Evolutionary conservation across 2,113 vertebrate species (phyloP).

Genomic region (Xyrauchen texanus): DNA sequence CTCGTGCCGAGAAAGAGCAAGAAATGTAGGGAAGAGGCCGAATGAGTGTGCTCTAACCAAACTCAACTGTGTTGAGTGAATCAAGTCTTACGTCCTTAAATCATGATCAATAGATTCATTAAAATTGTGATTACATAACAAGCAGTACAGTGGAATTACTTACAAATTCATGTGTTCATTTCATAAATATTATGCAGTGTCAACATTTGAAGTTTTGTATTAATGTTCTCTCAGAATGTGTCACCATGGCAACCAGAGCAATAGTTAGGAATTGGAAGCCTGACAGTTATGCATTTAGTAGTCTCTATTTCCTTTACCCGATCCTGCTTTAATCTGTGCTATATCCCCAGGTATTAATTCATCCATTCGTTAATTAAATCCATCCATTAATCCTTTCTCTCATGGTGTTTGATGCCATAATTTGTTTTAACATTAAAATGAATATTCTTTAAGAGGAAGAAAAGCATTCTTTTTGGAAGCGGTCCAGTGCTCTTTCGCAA

Average conservation of each 20-base stretch:
- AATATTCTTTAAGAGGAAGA: constrained; percentile 25
- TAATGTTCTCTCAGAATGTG: background rate
- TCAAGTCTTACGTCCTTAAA: constrained; percentile 2
- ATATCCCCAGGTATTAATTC: background rate
- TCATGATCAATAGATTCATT: background rate
- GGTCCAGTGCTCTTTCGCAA: constrained; percentile 7
- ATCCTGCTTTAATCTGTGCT: constrained; percentile 21
- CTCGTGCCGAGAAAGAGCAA: background rate
- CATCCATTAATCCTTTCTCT: background rate
- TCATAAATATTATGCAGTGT: constrained; percentile 37
- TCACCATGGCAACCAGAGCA: constrained; percentile 41
- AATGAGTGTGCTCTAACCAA: background rate
- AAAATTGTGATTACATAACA: background rate
- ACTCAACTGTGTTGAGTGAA: background rate
- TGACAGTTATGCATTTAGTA: constrained; percentile 1
- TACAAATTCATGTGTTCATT: constrained; percentile 31
- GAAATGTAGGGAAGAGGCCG: no score
- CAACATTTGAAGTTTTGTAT: constrained; percentile 36
- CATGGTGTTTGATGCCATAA: background rate
- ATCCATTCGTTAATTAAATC: constrained; percentile 31
- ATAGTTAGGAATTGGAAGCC: constrained; percentile 27
- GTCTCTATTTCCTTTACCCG: constrained; percentile 21
- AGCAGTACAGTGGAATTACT: constrained; percentile 14
- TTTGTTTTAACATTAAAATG: constrained; percentile 32
- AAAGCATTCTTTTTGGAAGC: constrained; percentile 35